A percentile compares a stretch with the other conserved stretches of the same genome.
Conservation (phyloP, 2,113 vertebrate genomes). For the Scortum barcoo region DNA sequence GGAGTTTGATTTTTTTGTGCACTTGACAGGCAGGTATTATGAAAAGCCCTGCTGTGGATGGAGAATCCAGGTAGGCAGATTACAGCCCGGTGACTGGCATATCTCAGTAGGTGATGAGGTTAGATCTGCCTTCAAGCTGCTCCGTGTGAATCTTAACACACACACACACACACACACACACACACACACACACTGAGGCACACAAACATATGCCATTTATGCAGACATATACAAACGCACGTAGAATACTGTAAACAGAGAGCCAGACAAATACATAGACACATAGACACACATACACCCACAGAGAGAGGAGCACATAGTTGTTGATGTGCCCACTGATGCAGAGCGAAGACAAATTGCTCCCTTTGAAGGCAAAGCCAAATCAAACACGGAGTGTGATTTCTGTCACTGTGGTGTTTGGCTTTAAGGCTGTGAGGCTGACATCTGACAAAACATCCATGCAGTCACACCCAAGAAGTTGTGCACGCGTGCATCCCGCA, state of each 20-base stretch:
- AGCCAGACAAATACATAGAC: slow-evolving; percentile 12
- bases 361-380: slow-evolving; percentile 77
- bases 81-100: slow-evolving; percentile 63
- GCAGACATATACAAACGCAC: slow-evolving; percentile 3
- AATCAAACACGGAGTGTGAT: slow-evolving; percentile 75
- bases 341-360: slow-evolving; percentile 77
- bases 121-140: slow-evolving; percentile 60
- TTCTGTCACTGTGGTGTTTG: slow-evolving; percentile 74
- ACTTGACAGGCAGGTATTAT: slow-evolving; percentile 63
- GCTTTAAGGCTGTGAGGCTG: slow-evolving; percentile 67
- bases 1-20: slow-evolving; percentile 27
- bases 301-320: slow-evolving; percentile 39
- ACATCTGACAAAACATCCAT: slow-evolving; percentile 75
- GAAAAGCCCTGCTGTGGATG: slow-evolving; percentile 59
- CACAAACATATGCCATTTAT: slow-evolving; percentile 23
- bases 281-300: slow-evolving; percentile 32
- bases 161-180: slow-evolving; percentile 3
- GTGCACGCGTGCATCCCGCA: background rate
- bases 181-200: background rate
- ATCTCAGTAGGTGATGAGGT: slow-evolving; percentile 67
- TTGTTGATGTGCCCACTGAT: slow-evolving; percentile 76
- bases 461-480: slow-evolving; percentile 61
- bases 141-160: slow-evolving; percentile 29
- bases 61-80: slow-evolving; percentile 66
- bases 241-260: slow-evolving; percentile 50